Evolutionary conservation across 30 jellyfish, hydroid and myxozoan genomes (phyloP), one percentile per base, ranked within the genome.

Genomic region (Pseudorhiza aurosa): DNA sequence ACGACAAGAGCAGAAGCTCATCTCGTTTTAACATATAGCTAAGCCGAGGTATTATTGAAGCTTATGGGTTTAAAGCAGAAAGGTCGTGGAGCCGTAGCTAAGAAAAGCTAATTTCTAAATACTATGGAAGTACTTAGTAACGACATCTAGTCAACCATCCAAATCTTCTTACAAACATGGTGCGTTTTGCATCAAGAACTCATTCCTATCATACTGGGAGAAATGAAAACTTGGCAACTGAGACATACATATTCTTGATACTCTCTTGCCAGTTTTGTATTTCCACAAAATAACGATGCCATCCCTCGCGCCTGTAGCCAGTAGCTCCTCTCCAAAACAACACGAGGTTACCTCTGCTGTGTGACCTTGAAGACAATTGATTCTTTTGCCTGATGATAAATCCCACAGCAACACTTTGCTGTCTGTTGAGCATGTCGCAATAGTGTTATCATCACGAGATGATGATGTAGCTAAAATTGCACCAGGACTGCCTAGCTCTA

Each of bases 281-380:
- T 72, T 72, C 97, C 97, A 89, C 58, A 89, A 45, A 6, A 80
- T 62, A 5, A 89, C 88, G 29, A 55, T 79, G 8, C 97, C 97
- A 68, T 89, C 97, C 14, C 91, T 72, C 0, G 97, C 84, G 1
- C 97, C 95, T 3, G 97, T 89, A 14, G 95, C 97, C 59, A 89
- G 50, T 51, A 89, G 22, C 12, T 82, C 95, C 27, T 74, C 87
- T 2, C 97, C 87, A 60, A 89, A 89, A 56, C 95, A 60, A 30
- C 97, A 89, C 10, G 92, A 29, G 29, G 95, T 81, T 17, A 89
- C 95, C 65, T 89, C 97, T 27, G 97, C 91, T 9, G 77, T 75
- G 92, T 89, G 97, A 18, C 95, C 97, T 43, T 89, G 96, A 22
- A 89, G 78, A 56, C 91, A 67, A 19, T 62, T 68, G 15, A 65